Base-by-base conservation (phyloP, 2,113 vertebrate genomes). In the Irena cyanogastra region DNA sequence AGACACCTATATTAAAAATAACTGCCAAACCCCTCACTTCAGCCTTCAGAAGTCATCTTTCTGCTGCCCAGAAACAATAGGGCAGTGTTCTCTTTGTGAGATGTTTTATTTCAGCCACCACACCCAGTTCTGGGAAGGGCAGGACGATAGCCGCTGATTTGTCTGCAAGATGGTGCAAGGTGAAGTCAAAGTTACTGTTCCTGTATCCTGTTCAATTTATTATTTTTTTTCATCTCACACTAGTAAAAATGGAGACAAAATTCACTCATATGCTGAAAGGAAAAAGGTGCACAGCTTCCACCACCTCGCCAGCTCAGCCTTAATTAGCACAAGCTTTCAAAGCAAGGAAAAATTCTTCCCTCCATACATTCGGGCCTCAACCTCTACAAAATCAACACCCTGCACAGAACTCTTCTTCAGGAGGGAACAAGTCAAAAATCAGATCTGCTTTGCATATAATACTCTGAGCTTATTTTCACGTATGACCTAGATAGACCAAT, bases 121-220 rank as follows among this genome's bases (percentile, higher is more conserved):
- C 95, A 95, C 94, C 96, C 95, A 91, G 65, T 87, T 94, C 92
- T 94, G 92, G 96, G 91, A 96, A 96, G 87, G 89, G 88, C 90
- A 70, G 60, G 30, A 37, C 0, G 52, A 96, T 56, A 91, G 89
- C 59, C 0, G 0, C 83, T 91, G 96, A 96, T 85, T 56, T 70
- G 87, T 94, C 95, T 94, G 91, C 92, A 96, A 93, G 90, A 84
- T 78, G 92, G 88, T 78, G 72, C 89, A 86, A 97, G 89, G 94
- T 93, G 81, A 96, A 94, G 66, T 87, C 91, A 74, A 84, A 95
- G 71, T 81, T 91, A 91, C 78, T 49, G 44, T 72, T 91, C 63
- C 65, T 79, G 49, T 66, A 91, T 94, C 78, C 89, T 85, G 78
- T 59, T 93, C 71, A 16, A 54, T 59, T 84, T 0, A 30, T 85